phyloP scores from a whole-genome alignment of 2,797 vertebrate species.

The Onychomys arenicola region DNA sequence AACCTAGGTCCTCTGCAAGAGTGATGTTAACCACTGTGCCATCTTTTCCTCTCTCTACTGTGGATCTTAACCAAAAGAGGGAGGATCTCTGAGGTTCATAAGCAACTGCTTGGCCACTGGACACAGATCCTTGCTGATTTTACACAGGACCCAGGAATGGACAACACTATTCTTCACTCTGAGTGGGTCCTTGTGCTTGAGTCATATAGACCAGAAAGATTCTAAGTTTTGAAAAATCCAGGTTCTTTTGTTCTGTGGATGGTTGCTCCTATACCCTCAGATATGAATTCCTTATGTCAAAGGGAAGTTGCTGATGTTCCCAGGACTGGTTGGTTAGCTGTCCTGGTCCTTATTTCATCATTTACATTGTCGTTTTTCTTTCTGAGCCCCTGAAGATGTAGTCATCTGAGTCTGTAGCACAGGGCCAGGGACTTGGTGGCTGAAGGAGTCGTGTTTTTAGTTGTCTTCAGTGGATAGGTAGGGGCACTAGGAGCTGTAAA shows the following conservation, averaged over 20 bases:
- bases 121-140: background rate
- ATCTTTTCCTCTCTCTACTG: background rate
- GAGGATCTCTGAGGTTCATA: background rate
- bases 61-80: background rate
- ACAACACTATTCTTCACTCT: background rate
- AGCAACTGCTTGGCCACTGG: background rate
- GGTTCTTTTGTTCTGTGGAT: background rate
- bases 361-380: background rate
- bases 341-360: background rate
- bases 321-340: too few species aligned
- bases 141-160: background rate
- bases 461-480: background rate
- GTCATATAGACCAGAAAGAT: background rate
- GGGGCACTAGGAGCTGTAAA: background rate
- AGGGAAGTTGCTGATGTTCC: background rate
- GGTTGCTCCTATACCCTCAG: background rate
- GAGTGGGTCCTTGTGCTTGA: background rate
- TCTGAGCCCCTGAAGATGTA: background rate
- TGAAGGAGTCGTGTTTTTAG: background rate
- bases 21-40: background rate
- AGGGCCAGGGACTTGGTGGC: background rate
- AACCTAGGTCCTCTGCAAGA: background rate
- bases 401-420: background rate
- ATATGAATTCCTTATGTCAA: background rate
- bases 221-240: background rate